Percentiles rank a stretch among this genome's conserved stretches.
phyloP scores from a whole-genome alignment of 1,140 invertebrate genomes.

The Meloidogyne hapla region DNA sequence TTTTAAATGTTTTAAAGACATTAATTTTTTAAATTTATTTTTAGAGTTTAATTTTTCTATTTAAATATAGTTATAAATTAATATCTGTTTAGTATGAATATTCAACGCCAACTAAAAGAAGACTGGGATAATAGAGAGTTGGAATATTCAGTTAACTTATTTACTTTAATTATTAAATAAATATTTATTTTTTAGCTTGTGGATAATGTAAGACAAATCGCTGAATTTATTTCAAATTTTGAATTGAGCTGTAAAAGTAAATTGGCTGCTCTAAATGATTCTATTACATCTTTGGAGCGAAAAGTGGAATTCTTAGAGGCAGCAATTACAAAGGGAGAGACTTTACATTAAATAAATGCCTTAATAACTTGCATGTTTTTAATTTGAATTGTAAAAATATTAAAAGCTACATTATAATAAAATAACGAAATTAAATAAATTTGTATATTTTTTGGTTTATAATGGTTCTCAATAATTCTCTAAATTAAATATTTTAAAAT shows the following conservation, averaged over 20 bases:
- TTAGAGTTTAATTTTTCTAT: background rate
- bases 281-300: conserved; percentile 37
- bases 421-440: no score
- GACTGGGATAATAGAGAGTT: conserved; percentile 51
- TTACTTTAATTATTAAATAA: background rate
- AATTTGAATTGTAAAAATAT: no score
- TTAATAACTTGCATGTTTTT: no score
- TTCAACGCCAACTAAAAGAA: conserved; percentile 48
- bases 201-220: conserved; percentile 45
- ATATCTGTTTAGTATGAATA: conserved; percentile 17
- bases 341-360: conserved; percentile 24
- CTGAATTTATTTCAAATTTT: conserved; percentile 40
- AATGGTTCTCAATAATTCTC: no score
- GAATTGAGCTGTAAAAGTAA: conserved; percentile 39
- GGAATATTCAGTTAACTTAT: conserved; percentile 28
- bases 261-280: conserved; percentile 36
- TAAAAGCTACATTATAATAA: no score
- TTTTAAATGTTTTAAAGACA: background rate
- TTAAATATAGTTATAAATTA: no score
- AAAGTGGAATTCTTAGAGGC: conserved; percentile 46
- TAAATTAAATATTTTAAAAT: no score
- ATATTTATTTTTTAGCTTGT: conserved; percentile 10
- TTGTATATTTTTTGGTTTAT: no score
- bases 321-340: conserved; percentile 28
- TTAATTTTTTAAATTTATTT: background rate